phyloP scores from a whole-genome alignment of 2,888 invertebrate genomes.

The Eupithecia pulchellata region DNA sequence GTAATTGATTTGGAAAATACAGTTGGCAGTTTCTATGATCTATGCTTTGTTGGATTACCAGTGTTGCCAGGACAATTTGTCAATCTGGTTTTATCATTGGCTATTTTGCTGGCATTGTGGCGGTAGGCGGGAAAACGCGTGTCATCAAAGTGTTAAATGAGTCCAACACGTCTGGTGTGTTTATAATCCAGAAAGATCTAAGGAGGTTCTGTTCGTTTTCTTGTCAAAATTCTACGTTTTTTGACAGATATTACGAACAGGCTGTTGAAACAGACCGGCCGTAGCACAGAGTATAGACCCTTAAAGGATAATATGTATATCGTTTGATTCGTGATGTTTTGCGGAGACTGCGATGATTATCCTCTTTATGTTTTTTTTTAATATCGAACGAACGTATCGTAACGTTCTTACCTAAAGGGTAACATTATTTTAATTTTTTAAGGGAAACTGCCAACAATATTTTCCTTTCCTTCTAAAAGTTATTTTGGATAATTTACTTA shows the following conservation, averaged over 20 bases:
- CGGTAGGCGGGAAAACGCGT: not conserved
- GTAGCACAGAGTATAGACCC: not conserved
- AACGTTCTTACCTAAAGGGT: not conserved
- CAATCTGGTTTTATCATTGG: not conserved
- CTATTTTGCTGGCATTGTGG: not conserved
- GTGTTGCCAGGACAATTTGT: not conserved
- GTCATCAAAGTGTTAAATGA: not conserved
- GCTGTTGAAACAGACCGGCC: not conserved
- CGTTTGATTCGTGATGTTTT: not conserved
- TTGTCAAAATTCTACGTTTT: not conserved
- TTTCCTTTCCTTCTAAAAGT: not conserved
- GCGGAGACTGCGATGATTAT: not conserved
- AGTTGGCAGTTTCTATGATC: not conserved
- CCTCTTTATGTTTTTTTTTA: not conserved
- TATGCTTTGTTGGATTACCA: conserved; percentile 1
- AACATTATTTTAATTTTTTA: not conserved
- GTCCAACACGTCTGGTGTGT: not conserved
- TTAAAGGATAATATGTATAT: not conserved
- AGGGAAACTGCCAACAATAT: not conserved
- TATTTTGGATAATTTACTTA: not conserved
- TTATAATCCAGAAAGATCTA: not conserved
- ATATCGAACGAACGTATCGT: not conserved
- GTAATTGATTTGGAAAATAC: not conserved
- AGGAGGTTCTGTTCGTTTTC: not conserved
- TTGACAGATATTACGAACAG: not conserved